Evolutionary conservation across 2,113 vertebrate species (phyloP), one percentile per base, ranked within the genome.

Genomic region (Pelobates fuscus): DNA sequence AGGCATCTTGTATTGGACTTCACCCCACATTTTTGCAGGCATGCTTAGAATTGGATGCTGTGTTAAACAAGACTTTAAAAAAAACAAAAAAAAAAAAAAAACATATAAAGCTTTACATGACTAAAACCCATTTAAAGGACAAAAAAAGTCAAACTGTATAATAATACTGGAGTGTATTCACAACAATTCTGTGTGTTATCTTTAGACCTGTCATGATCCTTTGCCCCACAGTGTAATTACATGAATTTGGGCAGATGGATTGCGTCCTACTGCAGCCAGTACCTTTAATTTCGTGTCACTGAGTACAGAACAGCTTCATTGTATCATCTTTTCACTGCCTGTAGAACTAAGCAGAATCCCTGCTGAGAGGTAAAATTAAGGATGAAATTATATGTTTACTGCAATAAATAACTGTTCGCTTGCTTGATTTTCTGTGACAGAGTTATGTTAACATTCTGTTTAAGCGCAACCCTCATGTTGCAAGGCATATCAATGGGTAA

Each of bases 361-460:
- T 10, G 61, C 71, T 32, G 49, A 25, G 71, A 76, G 32, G 54
- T 67, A 67, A 67, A 67, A 75, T 67, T 75, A 27, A 25, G 17
- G n/a, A 7, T 11, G 23, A 57, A 66, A 76, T 75, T 75, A 67
- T 30, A 75, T 76, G 72, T 76, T 67, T 76, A 60, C 72, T 17
- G n/a, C 25, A 41, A 67, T 32, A 20, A 67, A 43, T 60, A 60
- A 17, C 55, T 60, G 26, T 32, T 49, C 24, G 24, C 24, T 67
- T 23, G 17, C 18, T 8, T 10, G 21, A 26, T 3, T 15, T 25
- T 57, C 62, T 41, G 20, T n/a, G 12, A n/a, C n/a, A 25, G n/a
- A n/a, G 12, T 14, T 44, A 15, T 18, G 27, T 43, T 41, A 73
- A 44, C 44, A 57, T 76, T 67, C 21, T 44, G 24, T 26, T 67